Percentiles rank a stretch among this genome's conserved stretches.
Conservation (phyloP, 2,113 vertebrate genomes). For the Bos indicus region DNA sequence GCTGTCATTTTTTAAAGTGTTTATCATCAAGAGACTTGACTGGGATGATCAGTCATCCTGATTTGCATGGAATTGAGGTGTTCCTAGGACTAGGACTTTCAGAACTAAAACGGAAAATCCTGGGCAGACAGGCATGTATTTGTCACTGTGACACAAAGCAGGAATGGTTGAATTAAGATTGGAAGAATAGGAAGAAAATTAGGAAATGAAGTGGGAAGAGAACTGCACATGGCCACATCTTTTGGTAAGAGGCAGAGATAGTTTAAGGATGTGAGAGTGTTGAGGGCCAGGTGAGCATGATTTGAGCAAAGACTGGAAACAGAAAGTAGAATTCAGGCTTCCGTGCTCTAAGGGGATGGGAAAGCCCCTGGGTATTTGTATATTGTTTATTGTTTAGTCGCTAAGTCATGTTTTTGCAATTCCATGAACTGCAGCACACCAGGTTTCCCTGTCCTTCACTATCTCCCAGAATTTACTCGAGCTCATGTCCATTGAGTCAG, state of each 20-base stretch:
- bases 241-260: not conserved
- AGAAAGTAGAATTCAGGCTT: too few relatives aligned
- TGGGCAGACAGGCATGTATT: not conserved
- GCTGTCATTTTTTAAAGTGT: not conserved
- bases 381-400: not conserved
- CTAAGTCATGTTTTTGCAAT: not conserved
- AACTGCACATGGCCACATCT: fast-evolving
- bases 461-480: not conserved
- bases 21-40: not conserved
- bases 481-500: not conserved
- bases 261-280: not conserved
- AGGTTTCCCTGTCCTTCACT: not conserved
- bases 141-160: not conserved
- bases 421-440: not conserved
- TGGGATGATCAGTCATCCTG: too few relatives aligned
- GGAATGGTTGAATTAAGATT: not conserved
- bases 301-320: fast-evolving
- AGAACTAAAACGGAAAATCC: not conserved
- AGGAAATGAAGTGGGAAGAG: not conserved
- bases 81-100: not conserved
- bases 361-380: not conserved
- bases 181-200: not conserved
- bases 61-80: not conserved
- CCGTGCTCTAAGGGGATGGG: fast-evolving
- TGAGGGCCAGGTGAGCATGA: not conserved